Base-by-base conservation (phyloP, 2,888 invertebrate species). In the Philereme vetulata region DNA sequence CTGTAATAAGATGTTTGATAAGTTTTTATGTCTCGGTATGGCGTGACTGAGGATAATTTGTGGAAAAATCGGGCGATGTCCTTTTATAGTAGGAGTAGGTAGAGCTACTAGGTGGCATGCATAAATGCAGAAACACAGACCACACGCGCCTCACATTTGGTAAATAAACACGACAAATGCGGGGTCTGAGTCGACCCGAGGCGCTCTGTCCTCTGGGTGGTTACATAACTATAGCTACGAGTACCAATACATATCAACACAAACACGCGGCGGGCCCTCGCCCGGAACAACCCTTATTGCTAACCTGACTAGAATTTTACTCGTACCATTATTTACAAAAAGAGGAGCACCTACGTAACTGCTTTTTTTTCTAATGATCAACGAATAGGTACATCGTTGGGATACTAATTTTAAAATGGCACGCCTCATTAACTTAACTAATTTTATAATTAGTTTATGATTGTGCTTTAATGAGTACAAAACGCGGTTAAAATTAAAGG, bases 1-100 rank as follows among this genome's bases (percentile, higher is more conserved):
- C 77, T 76, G 73, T 78, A 64, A 77, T 81, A 82, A 80, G 76
- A 78, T 75, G 77, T 73, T 77, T 81, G 88, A 88, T 88, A 88
- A 86, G 82, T 80, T 85, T 88, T 86, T 85, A 85, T 84, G 80
- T 83, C 78, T 81, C 65, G 73, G 72, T 80, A 75, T 88, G 65
- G 88, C 89, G 88, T 89, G 88, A 74, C 76, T 67, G 66, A 58
- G 65, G 71, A 77, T 77, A 79, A 74, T 88, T 85, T 81, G 71
- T 66, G 71, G 70, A 68, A 68, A 80, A 84, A 83, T 84, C 78
- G 72, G 71, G 76, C 71, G 70, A 56, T 71, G 70, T 75, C 75
- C 71, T 65, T 61, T 44, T 53, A 62, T 59, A 56, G 47, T 59
- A 45, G 36, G 56, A 62, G 52, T 46, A 50, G 33, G 34, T 61